These are phyloP conservation scores for Paracentrotus lividus DNA, from an alignment of 53 echinoderm and acorn worm species.

Conservation along the genomic window DNA sequence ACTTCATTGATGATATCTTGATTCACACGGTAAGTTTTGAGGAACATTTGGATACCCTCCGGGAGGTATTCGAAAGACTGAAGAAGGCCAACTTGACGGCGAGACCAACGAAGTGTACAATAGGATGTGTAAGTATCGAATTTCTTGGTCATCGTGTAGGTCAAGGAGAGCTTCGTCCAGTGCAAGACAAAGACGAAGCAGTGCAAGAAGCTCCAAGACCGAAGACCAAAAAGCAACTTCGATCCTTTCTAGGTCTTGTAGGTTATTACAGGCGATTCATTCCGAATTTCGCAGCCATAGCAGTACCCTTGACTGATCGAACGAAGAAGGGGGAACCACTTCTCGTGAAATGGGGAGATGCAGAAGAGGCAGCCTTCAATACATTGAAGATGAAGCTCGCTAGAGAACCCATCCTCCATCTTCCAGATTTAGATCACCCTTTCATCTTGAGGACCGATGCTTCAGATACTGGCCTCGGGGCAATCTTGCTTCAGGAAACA, in stretches of 20 bases:
- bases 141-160: constrained; percentile 59
- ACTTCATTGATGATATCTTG: constrained; percentile 64
- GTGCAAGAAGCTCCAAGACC: constrained; percentile 35
- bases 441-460: background rate
- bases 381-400: background rate
- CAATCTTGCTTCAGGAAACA: background rate
- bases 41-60: constrained; percentile 25
- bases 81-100: too few species aligned
- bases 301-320: constrained; percentile 46
- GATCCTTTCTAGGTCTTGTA: constrained; percentile 59
- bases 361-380: background rate
- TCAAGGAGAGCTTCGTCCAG: background rate
- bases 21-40: constrained; percentile 57
- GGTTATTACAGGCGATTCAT: constrained; percentile 59
- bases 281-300: constrained; percentile 51
- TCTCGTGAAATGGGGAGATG: background rate
- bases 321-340: background rate
- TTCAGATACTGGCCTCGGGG: background rate
- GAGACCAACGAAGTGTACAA: constrained; percentile 33
- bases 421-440: background rate
- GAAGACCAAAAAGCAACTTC: constrained; percentile 61
- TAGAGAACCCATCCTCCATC: background rate
- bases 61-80: background rate
- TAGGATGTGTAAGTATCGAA: background rate
- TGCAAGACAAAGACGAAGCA: constrained; percentile 16